phyloP scores from a whole-genome alignment of 2,888 invertebrate species.

The Syritta pipiens region DNA sequence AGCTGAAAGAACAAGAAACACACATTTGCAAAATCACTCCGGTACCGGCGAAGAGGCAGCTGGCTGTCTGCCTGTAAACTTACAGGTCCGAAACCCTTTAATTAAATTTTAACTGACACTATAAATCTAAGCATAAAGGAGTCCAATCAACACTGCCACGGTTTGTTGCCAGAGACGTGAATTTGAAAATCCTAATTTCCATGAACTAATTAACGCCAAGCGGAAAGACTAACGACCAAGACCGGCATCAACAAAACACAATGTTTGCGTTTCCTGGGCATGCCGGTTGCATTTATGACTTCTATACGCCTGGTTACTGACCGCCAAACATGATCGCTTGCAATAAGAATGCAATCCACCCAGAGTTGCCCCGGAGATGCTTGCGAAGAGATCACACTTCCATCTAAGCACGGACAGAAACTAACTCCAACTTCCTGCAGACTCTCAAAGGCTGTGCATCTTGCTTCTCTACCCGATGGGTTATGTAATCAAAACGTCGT shows the following conservation, averaged over 20 bases:
- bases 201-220: constrained; percentile 19
- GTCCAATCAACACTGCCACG: not conserved
- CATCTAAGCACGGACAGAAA: too few species aligned
- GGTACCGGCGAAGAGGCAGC: too few species aligned
- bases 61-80: not conserved
- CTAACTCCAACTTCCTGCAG: too few species aligned
- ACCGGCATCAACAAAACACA: not conserved
- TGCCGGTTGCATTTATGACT: constrained; percentile 9
- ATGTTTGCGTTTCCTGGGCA: not conserved
- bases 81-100: constrained; percentile 1
- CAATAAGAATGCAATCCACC: not conserved
- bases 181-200: not conserved
- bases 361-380: too few species aligned
- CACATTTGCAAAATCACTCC: constrained; percentile 1
- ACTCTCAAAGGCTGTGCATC: too few species aligned
- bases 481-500: constrained; percentile 33
- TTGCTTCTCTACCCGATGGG: too few species aligned
- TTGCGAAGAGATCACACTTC: too few species aligned
- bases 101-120: constrained; percentile 18
- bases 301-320: constrained; percentile 1
- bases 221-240: not conserved
- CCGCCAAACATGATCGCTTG: not conserved
- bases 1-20: not conserved
- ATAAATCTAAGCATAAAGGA: constrained; percentile 3
- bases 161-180: not conserved